A percentile compares a stretch with the other conserved stretches of the same genome.
These are phyloP conservation scores for Nymphalis c-album DNA, from an alignment of 2,888 invertebrate species.

Conservation along the genomic window DNA sequence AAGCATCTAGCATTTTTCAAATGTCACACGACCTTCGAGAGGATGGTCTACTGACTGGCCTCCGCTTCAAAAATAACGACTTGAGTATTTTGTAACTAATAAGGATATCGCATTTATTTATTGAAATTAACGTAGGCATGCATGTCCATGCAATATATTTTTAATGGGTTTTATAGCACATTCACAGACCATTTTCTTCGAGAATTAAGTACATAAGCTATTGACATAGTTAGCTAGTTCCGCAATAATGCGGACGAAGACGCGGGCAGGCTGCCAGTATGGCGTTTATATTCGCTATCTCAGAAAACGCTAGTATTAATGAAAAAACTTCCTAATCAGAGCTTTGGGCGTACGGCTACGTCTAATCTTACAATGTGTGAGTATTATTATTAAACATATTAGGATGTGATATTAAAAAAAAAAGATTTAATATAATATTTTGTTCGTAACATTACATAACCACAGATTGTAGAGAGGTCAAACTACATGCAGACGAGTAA, in stretches of 20 bases:
- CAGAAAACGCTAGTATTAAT: slow-evolving; percentile 7
- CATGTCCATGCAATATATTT: slow-evolving; percentile 4
- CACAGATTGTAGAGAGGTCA: slow-evolving; percentile 1
- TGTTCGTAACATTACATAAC: slow-evolving; percentile 4
- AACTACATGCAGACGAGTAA: not conserved
- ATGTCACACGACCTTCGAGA: too few relatives aligned
- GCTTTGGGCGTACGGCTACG: not conserved
- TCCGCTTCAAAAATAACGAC: too few relatives aligned
- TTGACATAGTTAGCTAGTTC: slow-evolving; percentile 32
- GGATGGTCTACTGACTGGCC: too few relatives aligned
- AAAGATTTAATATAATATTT: not conserved
- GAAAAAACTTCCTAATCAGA: not conserved
- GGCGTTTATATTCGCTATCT: slow-evolving; percentile 8
- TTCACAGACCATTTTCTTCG: slow-evolving; percentile 17
- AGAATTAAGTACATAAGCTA: slow-evolving; percentile 21
- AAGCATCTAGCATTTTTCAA: too few relatives aligned
- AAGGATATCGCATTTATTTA: not conserved
- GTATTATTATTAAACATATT: too few relatives aligned
- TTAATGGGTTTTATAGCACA: slow-evolving; percentile 18
- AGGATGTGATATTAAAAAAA: too few relatives aligned
- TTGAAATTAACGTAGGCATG: not conserved
- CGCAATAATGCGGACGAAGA: slow-evolving; percentile 34
- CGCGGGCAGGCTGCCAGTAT: slow-evolving; percentile 34
- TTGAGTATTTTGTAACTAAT: too few relatives aligned
- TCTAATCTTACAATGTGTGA: too few relatives aligned